Percentiles rank a stretch among this genome's conserved stretches.
Conservation (phyloP, 2,888 invertebrate species). For the Buathra laborator region DNA sequence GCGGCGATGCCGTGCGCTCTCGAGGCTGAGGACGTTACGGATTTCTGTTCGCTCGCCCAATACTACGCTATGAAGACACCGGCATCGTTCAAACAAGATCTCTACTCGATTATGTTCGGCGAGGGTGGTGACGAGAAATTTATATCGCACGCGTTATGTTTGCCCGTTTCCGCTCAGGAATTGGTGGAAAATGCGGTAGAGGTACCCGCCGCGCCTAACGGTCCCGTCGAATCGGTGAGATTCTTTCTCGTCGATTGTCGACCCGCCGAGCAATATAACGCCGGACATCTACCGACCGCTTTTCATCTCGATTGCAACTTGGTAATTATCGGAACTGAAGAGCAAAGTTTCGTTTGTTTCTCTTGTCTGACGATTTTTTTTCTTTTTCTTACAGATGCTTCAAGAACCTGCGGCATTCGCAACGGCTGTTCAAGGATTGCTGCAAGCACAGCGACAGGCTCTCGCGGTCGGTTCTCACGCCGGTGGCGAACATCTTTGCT, state of each 20-base stretch:
- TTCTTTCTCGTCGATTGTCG: slow-evolving; percentile 99
- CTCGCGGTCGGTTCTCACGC: slow-evolving; percentile 94
- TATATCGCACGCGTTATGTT: slow-evolving; percentile 95
- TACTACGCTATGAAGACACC: slow-evolving; percentile 98
- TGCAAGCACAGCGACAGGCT: slow-evolving; percentile 95
- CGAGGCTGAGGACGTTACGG: slow-evolving; percentile 97
- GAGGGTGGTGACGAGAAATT: slow-evolving; percentile 88
- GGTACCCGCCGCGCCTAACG: slow-evolving; percentile 87
- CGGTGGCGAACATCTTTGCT: slow-evolving; percentile 95
- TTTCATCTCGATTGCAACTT: slow-evolving; percentile 99
- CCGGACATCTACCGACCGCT: slow-evolving; percentile 98
- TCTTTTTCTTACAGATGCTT: slow-evolving; percentile 89
- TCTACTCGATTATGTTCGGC: slow-evolving; percentile 85
- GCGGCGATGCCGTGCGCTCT: slow-evolving; percentile 93
- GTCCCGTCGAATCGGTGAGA: slow-evolving; percentile 87
- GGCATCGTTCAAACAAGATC: slow-evolving; percentile 95
- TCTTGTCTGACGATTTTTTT: neutral
- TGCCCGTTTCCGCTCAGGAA: slow-evolving; percentile 98
- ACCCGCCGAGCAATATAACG: slow-evolving; percentile 97
- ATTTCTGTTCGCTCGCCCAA: slow-evolving; percentile 98
- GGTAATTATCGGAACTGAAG: slow-evolving; percentile 81
- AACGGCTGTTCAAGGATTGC: slow-evolving; percentile 96
- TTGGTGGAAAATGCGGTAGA: slow-evolving; percentile 93
- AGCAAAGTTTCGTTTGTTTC: neutral
- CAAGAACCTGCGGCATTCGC: slow-evolving; percentile 98